These are phyloP conservation scores for Bubo blakistoni DNA, from an alignment of 2,113 vertebrate species.

Conservation along the genomic window DNA sequence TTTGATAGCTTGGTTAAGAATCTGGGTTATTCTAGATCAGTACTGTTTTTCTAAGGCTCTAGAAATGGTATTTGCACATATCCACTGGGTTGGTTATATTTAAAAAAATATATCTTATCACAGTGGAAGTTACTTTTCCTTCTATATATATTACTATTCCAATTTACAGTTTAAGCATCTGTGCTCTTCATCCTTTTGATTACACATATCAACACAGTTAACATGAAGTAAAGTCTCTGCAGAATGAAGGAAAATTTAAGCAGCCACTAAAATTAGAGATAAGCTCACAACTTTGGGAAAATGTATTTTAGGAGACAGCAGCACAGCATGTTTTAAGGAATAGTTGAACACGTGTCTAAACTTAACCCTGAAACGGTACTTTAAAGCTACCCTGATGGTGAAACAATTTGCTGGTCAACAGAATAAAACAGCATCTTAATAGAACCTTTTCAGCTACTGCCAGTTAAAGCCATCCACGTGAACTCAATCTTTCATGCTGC, in stretches of 20 bases:
- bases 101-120: too few relatives aligned
- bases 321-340: neutral
- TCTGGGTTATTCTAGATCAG: neutral
- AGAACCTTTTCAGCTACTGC: neutral
- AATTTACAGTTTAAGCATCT: neutral
- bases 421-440: neutral
- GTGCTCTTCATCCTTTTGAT: neutral
- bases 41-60: neutral
- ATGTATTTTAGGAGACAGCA: neutral
- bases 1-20: neutral
- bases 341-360: neutral
- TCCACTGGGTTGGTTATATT: neutral
- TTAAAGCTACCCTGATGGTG: neutral
- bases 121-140: neutral
- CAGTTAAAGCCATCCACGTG: neutral
- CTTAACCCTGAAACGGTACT: neutral
- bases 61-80: neutral
- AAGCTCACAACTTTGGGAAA: neutral
- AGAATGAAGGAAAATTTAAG: neutral
- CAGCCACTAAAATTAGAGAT: neutral
- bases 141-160: neutral
- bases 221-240: neutral
- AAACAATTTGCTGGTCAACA: neutral
- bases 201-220: neutral
- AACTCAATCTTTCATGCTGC: neutral